Evolutionary conservation across 2,888 invertebrate species (phyloP), one percentile per base, ranked within the genome.

Genomic region (Nineta flava): DNA sequence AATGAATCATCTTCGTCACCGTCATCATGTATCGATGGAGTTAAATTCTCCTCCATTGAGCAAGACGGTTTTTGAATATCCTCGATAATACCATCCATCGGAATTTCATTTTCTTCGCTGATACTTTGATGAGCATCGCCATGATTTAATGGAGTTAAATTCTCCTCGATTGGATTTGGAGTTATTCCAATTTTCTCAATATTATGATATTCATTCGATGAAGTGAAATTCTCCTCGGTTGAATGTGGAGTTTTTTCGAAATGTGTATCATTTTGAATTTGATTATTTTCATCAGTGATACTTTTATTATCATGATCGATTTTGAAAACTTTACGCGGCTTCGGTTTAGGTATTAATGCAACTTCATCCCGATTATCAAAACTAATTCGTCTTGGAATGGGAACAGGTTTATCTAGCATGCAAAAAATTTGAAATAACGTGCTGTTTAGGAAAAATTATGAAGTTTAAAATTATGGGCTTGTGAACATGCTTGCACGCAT

Each of bases 331-430:
- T 19, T 19, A 41, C 48, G 40, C 9, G 48, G 51, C 48, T 50
- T 47, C 34, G 56, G 56, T 51, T 48, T 49, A 47, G 56, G 54
- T 47, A 44, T 51, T 15, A 50, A 49, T n/a, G 49, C 40, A 43
- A 43, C 51, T 48, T 53, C 50, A 12, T 45, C 42, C 34, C 21
- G 17, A 38, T 48, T 51, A 17, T 42, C 47, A 35, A 49, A 42
- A n/a, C 47, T 38, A 49, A 42, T 21, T 34, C 43, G 16, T 31
- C 52, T 51, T 32, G 57, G 55, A 48, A 51, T 44, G 42, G 56
- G 55, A 31, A 55, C 52, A 49, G 56, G 53, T 53, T 58, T 53
- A 56, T 58, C 61, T 62, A 59, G 56, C 62, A 62, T 64, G 63
- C 61, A 62, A 61, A 60, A 59, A 54, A 40, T 19, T 17, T 26